Conservation (phyloP, 2,888 invertebrate species). For the Drosophila stalkeri region DNA sequence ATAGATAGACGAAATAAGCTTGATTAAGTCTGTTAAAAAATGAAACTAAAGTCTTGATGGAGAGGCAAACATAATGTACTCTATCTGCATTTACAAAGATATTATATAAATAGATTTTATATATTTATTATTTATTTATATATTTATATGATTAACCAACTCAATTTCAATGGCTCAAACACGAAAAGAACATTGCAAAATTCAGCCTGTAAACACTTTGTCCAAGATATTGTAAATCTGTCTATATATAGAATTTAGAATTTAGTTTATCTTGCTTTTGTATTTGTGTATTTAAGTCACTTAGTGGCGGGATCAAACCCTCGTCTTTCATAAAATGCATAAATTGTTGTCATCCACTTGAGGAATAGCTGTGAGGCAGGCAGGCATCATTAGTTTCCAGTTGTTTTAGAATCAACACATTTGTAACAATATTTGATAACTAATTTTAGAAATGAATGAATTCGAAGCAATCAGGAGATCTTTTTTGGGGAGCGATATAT, state of each 20-base stretch:
- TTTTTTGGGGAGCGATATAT: neutral
- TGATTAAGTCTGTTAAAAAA: too few species aligned
- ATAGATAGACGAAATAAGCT: too few species aligned
- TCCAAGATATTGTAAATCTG: neutral
- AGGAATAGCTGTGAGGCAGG: slow-evolving; percentile 30
- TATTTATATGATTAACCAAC: neutral
- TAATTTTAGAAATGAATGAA: slow-evolving; percentile 78
- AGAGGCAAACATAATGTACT: too few species aligned
- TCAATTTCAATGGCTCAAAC: neutral
- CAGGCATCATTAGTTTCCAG: slow-evolving; percentile 67
- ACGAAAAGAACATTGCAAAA: neutral
- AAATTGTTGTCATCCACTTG: slow-evolving; percentile 74
- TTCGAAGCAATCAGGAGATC: slow-evolving; percentile 36
- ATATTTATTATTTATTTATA: neutral
- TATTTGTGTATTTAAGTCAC: slow-evolving; percentile 65
- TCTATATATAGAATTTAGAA: too few species aligned
- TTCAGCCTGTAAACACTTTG: neutral
- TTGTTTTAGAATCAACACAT: slow-evolving; percentile 83
- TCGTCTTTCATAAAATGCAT: slow-evolving; percentile 72
- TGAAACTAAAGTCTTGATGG: too few species aligned
- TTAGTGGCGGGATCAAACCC: slow-evolving; percentile 45
- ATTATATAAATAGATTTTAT: neutral
- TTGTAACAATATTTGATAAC: slow-evolving; percentile 84
- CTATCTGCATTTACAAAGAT: too few species aligned
- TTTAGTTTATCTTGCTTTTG: slow-evolving; percentile 13